Percentiles rank a stretch among this genome's conserved stretches.
Conservation (phyloP, 2,797 vertebrate species). For the Anguilla megastoma region DNA sequence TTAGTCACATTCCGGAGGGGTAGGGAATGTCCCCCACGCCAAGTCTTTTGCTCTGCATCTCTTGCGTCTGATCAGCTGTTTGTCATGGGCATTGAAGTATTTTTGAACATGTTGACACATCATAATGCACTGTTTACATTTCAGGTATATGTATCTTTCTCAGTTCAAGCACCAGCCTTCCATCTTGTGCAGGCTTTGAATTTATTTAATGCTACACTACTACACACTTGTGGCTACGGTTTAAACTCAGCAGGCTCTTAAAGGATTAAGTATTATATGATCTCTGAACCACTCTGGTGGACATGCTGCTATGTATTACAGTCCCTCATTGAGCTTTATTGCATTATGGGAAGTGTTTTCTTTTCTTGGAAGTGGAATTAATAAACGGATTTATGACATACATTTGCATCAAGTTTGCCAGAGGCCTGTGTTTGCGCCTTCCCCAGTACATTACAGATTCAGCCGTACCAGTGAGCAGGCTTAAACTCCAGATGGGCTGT, state of each 20-base stretch:
- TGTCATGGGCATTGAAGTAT: not conserved
- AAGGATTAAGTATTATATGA: not conserved
- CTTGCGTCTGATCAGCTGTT: not conserved
- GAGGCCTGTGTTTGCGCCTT: not conserved
- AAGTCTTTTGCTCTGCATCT: not conserved
- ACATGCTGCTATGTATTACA: not conserved
- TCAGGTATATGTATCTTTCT: not conserved
- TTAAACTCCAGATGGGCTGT: not conserved
- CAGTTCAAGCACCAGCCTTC: not conserved
- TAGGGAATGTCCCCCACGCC: constrained; percentile 39
- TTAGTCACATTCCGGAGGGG: constrained; percentile 27
- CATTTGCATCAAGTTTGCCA: not conserved
- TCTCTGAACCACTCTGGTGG: not conserved
- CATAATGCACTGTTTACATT: not conserved
- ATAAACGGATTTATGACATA: not conserved
- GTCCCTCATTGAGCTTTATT: not conserved
- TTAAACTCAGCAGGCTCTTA: not conserved
- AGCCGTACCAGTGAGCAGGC: not conserved
- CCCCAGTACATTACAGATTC: not conserved
- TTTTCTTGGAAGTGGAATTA: not conserved
- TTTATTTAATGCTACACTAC: not conserved
- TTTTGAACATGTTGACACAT: not conserved
- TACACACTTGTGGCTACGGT: not conserved
- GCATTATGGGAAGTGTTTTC: not conserved
- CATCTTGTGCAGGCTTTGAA: not conserved